Evolutionary conservation across 2,888 invertebrate genomes (phyloP).

Genomic region (Cacoxenus indagator): DNA sequence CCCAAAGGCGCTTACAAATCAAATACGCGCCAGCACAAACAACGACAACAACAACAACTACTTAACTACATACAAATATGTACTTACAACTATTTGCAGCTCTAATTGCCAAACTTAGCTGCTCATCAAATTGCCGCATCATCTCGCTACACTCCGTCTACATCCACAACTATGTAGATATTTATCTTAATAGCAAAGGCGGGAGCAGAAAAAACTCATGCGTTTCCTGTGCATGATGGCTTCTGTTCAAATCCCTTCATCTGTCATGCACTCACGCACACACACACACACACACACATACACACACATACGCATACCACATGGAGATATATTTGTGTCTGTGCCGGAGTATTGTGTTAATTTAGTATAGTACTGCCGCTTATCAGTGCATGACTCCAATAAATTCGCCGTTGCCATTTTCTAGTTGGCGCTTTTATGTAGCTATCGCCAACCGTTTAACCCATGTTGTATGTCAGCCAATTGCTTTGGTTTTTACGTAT

Average conservation of each 20-base stretch:
- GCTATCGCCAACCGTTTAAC: slow-evolving; percentile 40
- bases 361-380: slow-evolving; percentile 56
- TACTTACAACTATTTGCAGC: slow-evolving; percentile 21
- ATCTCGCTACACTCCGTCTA: slow-evolving; percentile 46
- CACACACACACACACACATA: not conserved
- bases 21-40: slow-evolving; percentile 33
- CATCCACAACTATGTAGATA: slow-evolving; percentile 36
- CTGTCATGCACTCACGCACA: not conserved
- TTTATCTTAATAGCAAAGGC: slow-evolving; percentile 28
- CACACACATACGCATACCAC: slow-evolving; percentile 15
- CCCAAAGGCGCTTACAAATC: slow-evolving; percentile 15
- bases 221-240: slow-evolving; percentile 53
- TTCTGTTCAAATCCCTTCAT: slow-evolving; percentile 10
- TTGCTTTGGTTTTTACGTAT: slow-evolving; percentile 56
- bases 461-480: slow-evolving; percentile 45
- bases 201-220: slow-evolving; percentile 48
- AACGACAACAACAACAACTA: slow-evolving; percentile 17
- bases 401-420: slow-evolving; percentile 55
- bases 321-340: slow-evolving; percentile 5
- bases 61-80: not conserved
- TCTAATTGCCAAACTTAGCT: slow-evolving; percentile 60
- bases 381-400: slow-evolving; percentile 63
- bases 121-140: slow-evolving; percentile 63
- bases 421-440: slow-evolving; percentile 39
- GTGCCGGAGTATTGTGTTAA: slow-evolving; percentile 43